Conservation (phyloP, 2,888 invertebrate genomes). For the Meganola albula region DNA sequence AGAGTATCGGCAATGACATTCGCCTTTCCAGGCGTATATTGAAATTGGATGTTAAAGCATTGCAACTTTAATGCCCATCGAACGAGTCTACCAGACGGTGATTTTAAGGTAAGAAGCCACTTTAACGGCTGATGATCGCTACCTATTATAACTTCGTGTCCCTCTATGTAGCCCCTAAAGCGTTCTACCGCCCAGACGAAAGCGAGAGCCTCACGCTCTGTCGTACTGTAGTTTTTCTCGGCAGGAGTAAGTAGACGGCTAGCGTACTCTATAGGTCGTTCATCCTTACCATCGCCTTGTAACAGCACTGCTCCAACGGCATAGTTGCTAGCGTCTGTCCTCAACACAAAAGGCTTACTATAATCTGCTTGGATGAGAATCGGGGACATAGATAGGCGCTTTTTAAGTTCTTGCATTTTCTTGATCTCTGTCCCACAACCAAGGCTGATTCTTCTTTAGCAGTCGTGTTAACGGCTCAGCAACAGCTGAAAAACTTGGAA, state of each 20-base stretch:
- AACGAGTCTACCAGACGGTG: conserved; percentile 2
- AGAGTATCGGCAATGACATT: neutral
- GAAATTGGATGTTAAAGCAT: neutral
- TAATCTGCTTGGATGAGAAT: no score
- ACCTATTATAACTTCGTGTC: no score
- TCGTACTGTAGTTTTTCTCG: conserved; percentile 24
- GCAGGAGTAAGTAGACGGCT: conserved; percentile 11
- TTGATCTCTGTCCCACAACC: neutral
- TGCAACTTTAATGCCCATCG: conserved; percentile 2
- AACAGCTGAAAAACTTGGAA: conserved; percentile 23
- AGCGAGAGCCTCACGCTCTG: conserved; percentile 27
- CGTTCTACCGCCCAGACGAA: conserved; percentile 27
- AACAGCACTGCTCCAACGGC: conserved; percentile 1
- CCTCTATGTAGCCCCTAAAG: conserved; percentile 25
- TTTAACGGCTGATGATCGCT: no score
- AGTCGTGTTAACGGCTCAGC: conserved; percentile 31
- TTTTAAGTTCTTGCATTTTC: neutral
- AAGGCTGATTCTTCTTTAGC: no score
- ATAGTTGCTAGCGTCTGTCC: conserved; percentile 3
- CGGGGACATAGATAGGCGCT: neutral
- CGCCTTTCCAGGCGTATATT: conserved; percentile 1
- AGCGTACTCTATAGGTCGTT: conserved; percentile 24
- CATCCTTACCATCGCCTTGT: conserved; percentile 8
- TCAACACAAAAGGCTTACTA: no score
- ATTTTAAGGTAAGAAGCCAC: no score